Base-by-base conservation (phyloP, 2,797 vertebrate genomes). In the Linurgus olivaceus region DNA sequence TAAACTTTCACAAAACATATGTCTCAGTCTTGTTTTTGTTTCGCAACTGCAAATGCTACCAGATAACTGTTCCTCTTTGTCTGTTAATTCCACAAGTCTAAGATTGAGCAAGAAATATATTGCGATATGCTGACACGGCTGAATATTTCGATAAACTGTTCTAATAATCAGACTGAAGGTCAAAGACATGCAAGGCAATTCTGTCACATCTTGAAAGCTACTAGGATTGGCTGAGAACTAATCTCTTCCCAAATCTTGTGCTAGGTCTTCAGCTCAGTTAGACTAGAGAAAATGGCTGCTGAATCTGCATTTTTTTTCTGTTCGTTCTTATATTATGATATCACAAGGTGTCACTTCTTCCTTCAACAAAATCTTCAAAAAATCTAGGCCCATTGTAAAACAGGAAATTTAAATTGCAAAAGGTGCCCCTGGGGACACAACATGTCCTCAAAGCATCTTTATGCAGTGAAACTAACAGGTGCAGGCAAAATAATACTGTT, bases 351-450 rank as follows among this genome's bases (percentile, higher is more conserved):
- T 71, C 58, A 79, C 18, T 76, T 94, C 48, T 86, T 89, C 19
- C 79, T 68, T 79, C 70, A 86, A 79, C 13, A 24, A 31, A 67
- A 48, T 26, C 66, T 72, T 62, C 70, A 86, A 37, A 86, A 88
- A 85, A 77, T 31, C 67, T 74, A n/a, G 9, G 81, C 28, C 51
- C 26, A 11, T 23, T 38, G 37, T 80, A 91, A 70, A 96, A 1
- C 24, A 86, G 35, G 85, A 92, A 55, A 91, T 86, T 86, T 68
- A 65, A 93, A 93, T 62, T 93, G 50, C 51, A 89, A 83, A 90
- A 84, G 31, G 25, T 80, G 33, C 31, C 72, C 54, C 24, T 61
- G 40, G 52, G 87, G 87, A 80, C 13, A 7, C 67, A 35, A 5
- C 23, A 19, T 21, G 23, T 68, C 44, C 82, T 88, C 65, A 88